Evolutionary conservation across 2,888 invertebrate species (phyloP), one percentile per base, ranked within the genome.

Genomic region (Philopedon plagiatum): DNA sequence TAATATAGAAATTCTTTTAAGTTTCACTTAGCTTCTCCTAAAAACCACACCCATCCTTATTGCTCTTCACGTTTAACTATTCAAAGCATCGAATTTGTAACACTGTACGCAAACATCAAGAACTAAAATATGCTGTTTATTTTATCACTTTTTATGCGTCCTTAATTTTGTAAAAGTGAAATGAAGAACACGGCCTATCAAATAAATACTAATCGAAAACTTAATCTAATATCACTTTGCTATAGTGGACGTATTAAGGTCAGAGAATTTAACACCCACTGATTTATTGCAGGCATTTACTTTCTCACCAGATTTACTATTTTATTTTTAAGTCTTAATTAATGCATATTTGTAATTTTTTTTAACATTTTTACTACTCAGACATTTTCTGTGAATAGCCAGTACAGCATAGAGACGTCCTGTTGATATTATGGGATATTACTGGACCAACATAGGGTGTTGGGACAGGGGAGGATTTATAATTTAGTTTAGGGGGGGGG

Each of bases 111-210:
- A 44, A 18, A 5, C 0, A 19, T 8, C 21, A 5, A 9, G n/a
- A 19, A 46, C 21, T 23, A 2, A 46, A 23, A 46, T 46, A 46
- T 21, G 21, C 46, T 21, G 21, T 29, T 49, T 9, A 29, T 41
- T 64, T 64, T 15, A 54, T 54, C 13, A 34, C 9, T 37, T 65
- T 57, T 34, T 58, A 34, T 57, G 66, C 66, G 58, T 66, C 49
- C 58, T 44, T 66, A 66, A 66, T 66, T 66, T 41, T 26, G 66
- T 57, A 66, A 66, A 66, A 66, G 66, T 58, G 58, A 66, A 66
- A 65, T 65, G 65, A 65, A 32, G 41, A 65, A 26, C 26, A 8
- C 19, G 41, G 23, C 8, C 51, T 54, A 63, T 63, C 63, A 54
- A 63, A 63, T 54, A 29, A 29, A 23, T 51, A 13, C 51, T 29